These are phyloP conservation scores for Pyrgus malvae DNA, from an alignment of 2,888 invertebrate genomes.

Conservation along the genomic window DNA sequence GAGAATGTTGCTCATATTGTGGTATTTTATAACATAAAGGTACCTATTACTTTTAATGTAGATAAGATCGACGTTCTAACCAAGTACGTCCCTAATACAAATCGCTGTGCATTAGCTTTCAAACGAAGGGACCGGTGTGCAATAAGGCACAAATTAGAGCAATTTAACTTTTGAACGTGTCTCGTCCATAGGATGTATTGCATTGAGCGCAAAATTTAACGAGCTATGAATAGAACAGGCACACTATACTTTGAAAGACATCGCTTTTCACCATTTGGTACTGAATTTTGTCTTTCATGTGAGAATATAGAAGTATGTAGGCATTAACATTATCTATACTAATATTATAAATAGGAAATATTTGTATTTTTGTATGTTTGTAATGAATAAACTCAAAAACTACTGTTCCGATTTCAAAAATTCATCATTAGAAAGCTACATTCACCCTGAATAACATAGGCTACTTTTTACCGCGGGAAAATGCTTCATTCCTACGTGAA, in stretches of 20 bases:
- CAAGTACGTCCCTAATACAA: slow-evolving; percentile 50
- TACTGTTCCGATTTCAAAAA: no score
- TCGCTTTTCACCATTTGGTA: slow-evolving; percentile 2
- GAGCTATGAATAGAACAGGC: slow-evolving; percentile 40
- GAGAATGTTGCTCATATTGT: no score
- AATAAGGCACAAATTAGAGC: slow-evolving; percentile 75
- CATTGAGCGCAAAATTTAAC: slow-evolving; percentile 40
- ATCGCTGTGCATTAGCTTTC: slow-evolving; percentile 62
- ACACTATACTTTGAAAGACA: slow-evolving; percentile 7
- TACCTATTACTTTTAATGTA: neutral
- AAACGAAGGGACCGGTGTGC: slow-evolving; percentile 56
- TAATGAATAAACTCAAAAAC: no score
- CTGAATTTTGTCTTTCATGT: neutral
- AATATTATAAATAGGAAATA: no score
- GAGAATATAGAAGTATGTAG: no score
- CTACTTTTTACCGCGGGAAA: no score
- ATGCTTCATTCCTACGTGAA: no score
- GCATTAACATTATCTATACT: no score
- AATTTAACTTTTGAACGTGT: slow-evolving; percentile 75
- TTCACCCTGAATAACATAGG: no score
- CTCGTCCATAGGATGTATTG: slow-evolving; percentile 47
- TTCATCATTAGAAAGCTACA: no score
- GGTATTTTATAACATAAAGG: no score
- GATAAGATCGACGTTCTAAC: slow-evolving; percentile 2
- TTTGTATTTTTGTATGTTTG: no score